Conservation (phyloP, 2,888 invertebrate species). For the Tetranychus piercei region DNA sequence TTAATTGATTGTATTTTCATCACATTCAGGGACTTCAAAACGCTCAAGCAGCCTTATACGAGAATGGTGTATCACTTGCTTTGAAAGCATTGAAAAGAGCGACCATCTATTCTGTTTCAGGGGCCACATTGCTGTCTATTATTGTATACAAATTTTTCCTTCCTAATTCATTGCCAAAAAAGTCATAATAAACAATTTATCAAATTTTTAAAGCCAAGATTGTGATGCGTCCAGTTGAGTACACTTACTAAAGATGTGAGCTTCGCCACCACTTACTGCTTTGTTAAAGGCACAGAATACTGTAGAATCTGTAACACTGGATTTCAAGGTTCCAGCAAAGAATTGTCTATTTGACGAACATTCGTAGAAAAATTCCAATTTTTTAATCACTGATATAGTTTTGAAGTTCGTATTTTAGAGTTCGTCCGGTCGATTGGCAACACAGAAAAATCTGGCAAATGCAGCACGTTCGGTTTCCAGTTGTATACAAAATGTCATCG, state of each 20-base stretch:
- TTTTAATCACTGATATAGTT: neutral
- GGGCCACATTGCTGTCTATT: neutral
- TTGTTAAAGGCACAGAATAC: no score
- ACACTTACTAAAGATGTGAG: no score
- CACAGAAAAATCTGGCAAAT: slow-evolving; percentile 1
- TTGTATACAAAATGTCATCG: neutral
- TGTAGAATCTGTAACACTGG: no score
- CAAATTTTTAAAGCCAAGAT: no score
- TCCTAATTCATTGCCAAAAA: neutral
- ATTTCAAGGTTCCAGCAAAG: no score
- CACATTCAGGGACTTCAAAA: neutral
- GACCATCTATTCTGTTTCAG: slow-evolving; percentile 1
- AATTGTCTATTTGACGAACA: no score
- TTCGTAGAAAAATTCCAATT: no score
- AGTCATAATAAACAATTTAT: neutral
- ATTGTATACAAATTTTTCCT: slow-evolving; percentile 1
- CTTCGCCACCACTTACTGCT: no score
- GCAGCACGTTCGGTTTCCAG: neutral
- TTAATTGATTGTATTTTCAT: neutral
- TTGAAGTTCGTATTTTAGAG: neutral
- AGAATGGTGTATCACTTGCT: neutral
- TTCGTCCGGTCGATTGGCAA: neutral
- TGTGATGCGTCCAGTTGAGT: no score
- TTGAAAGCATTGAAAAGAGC: slow-evolving; percentile 4
- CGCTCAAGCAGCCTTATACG: neutral